Conservation (phyloP, 1,140 invertebrate genomes). For the Heliothis virescens region DNA sequence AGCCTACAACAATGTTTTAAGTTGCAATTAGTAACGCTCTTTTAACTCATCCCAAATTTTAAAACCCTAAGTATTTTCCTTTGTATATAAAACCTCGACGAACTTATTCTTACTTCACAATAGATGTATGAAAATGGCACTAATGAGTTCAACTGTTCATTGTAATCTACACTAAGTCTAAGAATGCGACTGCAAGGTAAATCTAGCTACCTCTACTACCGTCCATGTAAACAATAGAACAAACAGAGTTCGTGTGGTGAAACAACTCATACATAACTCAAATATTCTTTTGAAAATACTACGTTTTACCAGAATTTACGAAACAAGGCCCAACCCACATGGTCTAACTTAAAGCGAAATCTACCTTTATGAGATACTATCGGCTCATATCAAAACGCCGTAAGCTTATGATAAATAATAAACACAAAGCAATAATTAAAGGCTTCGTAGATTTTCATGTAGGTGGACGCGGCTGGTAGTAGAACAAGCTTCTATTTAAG, state of each 20-base stretch:
- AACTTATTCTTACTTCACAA: constrained; percentile 27
- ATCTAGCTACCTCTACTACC: constrained; percentile 12
- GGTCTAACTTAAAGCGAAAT: constrained; percentile 28
- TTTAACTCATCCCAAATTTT: background rate
- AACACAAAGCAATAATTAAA: constrained; percentile 72
- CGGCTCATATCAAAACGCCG: constrained; percentile 57
- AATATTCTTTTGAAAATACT: constrained; percentile 48
- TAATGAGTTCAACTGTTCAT: constrained; percentile 53
- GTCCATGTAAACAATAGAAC: constrained; percentile 45
- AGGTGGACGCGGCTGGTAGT: constrained; percentile 67
- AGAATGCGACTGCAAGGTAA: constrained; percentile 43
- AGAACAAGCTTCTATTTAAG: constrained; percentile 79
- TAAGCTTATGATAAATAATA: constrained; percentile 70
- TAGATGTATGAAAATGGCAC: constrained; percentile 36
- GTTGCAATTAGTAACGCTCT: background rate
- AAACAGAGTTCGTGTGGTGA: constrained; percentile 23
- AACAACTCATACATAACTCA: constrained; percentile 32
- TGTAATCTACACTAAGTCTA: constrained; percentile 18
- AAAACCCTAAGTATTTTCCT: constrained; percentile 24
- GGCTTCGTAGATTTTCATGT: constrained; percentile 62
- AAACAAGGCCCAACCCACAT: constrained; percentile 51
- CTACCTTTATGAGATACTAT: constrained; percentile 45
- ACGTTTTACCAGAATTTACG: constrained; percentile 39
- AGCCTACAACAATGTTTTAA: background rate
- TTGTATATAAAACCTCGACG: constrained; percentile 26